Evolutionary conservation across 2,888 invertebrate genomes (phyloP).

Genomic region (Yponomeuta plumbellus): DNA sequence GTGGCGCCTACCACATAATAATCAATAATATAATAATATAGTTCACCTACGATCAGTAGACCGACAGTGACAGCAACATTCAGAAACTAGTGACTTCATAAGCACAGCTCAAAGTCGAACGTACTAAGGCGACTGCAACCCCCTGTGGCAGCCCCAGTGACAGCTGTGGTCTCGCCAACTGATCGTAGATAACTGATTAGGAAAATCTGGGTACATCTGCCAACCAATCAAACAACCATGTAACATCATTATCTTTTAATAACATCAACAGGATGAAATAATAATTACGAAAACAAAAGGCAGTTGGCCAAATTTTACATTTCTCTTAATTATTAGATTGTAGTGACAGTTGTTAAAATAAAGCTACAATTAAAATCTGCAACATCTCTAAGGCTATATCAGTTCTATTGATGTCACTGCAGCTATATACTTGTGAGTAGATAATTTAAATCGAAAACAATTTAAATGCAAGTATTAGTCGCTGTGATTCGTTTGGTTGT

Average conservation of each 20-base stretch:
- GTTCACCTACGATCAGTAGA: too few relatives aligned
- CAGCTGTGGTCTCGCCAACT: too few relatives aligned
- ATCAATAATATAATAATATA: too few relatives aligned
- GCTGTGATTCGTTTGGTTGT: background rate
- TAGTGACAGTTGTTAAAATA: conserved; percentile 16
- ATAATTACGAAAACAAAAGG: conserved; percentile 23
- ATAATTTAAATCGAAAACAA: conserved; percentile 7
- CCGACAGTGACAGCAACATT: too few relatives aligned
- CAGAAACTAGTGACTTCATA: too few relatives aligned
- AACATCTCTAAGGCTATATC: conserved; percentile 17
- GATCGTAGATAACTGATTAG: background rate
- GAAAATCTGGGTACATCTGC: background rate
- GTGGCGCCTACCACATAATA: too few relatives aligned
- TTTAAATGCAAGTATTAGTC: conserved; percentile 17
- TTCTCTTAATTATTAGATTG: conserved; percentile 15
- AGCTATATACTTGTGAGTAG: background rate
- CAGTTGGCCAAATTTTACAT: conserved; percentile 12
- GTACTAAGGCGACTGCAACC: too few relatives aligned
- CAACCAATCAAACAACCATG: conserved; percentile 17
- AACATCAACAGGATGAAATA: conserved; percentile 39
- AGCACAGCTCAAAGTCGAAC: too few relatives aligned
- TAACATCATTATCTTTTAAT: conserved; percentile 32
- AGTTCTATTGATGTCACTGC: conserved; percentile 9
- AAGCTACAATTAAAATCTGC: conserved; percentile 14
- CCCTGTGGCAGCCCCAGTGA: too few relatives aligned